A percentile compares a stretch with the other conserved stretches of the same genome.
These are phyloP conservation scores for Sebastes itinus DNA, from an alignment of 2,797 vertebrate species.

Conservation along the genomic window DNA sequence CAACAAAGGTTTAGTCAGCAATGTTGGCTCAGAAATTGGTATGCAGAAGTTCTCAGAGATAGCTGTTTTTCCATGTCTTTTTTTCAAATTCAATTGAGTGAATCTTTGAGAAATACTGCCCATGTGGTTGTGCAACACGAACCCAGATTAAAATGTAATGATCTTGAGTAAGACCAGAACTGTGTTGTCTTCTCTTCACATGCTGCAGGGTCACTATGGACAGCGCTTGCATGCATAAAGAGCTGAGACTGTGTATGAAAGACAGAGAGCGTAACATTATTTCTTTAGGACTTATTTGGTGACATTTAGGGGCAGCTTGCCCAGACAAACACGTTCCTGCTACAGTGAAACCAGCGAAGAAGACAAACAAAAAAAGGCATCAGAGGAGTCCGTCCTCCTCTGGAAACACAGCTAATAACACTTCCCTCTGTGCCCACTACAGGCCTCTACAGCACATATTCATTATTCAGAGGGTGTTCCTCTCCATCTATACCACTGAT, in stretches of 20 bases:
- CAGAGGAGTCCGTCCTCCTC: conserved; percentile 11
- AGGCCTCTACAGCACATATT: conserved; percentile 50
- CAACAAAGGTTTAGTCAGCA: conserved; percentile 19
- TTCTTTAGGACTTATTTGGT: not conserved
- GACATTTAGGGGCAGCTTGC: not conserved
- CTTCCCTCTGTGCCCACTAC: conserved; percentile 10
- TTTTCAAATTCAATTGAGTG: not conserved
- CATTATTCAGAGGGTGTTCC: conserved; percentile 67
- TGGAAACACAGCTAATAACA: conserved; percentile 32
- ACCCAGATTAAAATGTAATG: not conserved
- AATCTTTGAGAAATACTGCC: not conserved
- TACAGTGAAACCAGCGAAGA: not conserved
- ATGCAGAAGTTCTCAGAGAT: conserved; percentile 4
- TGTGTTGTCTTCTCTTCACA: not conserved
- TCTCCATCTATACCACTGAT: conserved; percentile 53
- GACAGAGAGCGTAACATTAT: not conserved
- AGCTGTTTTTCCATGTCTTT: not conserved
- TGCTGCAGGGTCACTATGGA: not conserved
- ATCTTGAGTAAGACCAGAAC: not conserved
- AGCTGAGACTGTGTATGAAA: not conserved
- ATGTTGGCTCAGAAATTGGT: not conserved
- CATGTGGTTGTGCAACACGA: conserved; percentile 9
- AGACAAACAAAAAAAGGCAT: conserved; percentile 20
- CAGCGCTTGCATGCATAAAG: not conserved
- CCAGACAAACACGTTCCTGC: conserved; percentile 3